phyloP scores from a whole-genome alignment of 2,797 vertebrate genomes.

The Eospalax fontanierii region DNA sequence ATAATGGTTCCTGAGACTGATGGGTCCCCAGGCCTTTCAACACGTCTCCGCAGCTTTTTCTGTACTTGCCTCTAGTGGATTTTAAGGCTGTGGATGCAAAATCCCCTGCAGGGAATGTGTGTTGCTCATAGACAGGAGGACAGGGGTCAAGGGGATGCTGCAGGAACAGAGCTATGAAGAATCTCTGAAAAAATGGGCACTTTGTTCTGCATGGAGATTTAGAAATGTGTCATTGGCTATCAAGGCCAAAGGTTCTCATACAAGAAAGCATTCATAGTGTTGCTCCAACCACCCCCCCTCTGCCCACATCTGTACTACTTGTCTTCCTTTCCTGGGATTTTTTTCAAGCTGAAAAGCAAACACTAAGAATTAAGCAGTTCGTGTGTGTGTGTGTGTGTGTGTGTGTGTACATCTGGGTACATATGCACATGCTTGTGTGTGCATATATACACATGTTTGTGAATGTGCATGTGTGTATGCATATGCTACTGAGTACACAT shows the following conservation, averaged over 20 bases:
- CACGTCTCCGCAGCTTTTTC: not conserved
- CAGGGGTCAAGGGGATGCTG: not conserved
- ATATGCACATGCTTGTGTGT: not conserved
- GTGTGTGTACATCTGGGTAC: not conserved
- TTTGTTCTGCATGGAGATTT: not conserved
- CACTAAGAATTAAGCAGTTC: not conserved
- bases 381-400: not conserved
- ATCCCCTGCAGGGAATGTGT: not conserved
- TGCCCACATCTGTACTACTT: too few relatives aligned
- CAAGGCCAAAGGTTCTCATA: not conserved
- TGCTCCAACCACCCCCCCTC: too few relatives aligned
- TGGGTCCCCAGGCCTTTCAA: not conserved
- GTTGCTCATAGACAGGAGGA: not conserved
- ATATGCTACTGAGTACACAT: fast-evolving
- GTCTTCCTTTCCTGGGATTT: not conserved
- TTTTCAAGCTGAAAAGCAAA: constrained; percentile 1
- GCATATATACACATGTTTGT: too few relatives aligned
- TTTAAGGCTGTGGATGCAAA: not conserved
- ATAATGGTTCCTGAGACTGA: constrained; percentile 8
- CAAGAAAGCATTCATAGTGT: not conserved
- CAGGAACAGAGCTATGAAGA: not conserved
- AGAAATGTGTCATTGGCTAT: not conserved
- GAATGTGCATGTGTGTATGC: not conserved
- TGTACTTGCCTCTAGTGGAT: not conserved
- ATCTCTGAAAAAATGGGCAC: too few relatives aligned